Percentiles rank a stretch among this genome's conserved stretches.
phyloP scores from a whole-genome alignment of 2,888 invertebrate species.

The Atrina japonica region DNA sequence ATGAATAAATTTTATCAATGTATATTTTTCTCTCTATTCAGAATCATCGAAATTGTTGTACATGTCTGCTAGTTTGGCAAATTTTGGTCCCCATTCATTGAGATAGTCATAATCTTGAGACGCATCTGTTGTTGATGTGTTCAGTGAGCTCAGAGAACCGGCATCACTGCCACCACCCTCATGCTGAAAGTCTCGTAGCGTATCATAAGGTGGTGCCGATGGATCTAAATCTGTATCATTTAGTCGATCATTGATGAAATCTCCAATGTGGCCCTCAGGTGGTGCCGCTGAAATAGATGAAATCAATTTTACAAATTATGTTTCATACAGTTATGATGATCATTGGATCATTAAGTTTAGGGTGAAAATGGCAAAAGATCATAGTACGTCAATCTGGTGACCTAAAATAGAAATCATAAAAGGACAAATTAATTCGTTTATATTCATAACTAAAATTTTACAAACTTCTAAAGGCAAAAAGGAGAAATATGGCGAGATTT shows the following conservation, averaged over 20 bases:
- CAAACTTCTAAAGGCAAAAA: no score
- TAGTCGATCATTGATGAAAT: constrained; percentile 98
- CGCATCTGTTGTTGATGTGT: constrained; percentile 89
- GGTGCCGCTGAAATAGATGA: constrained; percentile 51
- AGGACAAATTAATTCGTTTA: no score
- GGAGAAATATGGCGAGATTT: no score
- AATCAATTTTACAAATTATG: background rate
- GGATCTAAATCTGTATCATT: constrained; percentile 98
- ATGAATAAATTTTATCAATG: no score
- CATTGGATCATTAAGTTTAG: background rate
- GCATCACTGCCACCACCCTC: constrained; percentile 97
- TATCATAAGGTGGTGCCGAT: constrained; percentile 98
- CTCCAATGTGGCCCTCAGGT: constrained; percentile 86
- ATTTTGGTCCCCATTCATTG: constrained; percentile 98
- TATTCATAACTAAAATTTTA: no score
- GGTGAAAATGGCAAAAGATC: background rate
- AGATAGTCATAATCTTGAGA: constrained; percentile 98
- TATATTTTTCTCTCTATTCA: constrained; percentile 13
- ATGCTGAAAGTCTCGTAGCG: constrained; percentile 98
- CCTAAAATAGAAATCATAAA: no score
- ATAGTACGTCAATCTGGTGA: no score
- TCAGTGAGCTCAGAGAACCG: constrained; percentile 96
- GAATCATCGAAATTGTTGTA: constrained; percentile 82
- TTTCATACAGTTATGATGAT: background rate
- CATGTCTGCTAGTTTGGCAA: constrained; percentile 97